Evolutionary conservation across 1,140 invertebrate species (phyloP), one percentile per base, ranked within the genome.

Genomic region (Drosophila gunungcola): DNA sequence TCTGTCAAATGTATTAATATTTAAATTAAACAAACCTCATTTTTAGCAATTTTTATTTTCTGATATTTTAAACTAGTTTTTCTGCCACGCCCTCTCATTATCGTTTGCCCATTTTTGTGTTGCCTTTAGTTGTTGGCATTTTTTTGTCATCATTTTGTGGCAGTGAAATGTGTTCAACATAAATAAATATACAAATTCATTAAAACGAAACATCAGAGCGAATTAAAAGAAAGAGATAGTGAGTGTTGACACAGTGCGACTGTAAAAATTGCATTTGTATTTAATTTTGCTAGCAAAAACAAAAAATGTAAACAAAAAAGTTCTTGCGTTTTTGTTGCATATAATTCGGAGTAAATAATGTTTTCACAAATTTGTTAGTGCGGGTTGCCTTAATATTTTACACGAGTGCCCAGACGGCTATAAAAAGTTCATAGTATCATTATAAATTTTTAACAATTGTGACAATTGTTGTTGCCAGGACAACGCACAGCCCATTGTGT

Each of bases 361-460:
- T 41, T 58, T 64, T 57, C 32, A 12, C 41, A 38, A 63, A 68
- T 63, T 79, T 81, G 78, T 72, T 58, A 36, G 36, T 61, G 68
- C 60, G 27, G 21, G 63, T 43, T 52, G 21, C 49, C 83, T 86
- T 76, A 79, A 86, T 86, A 86, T 79, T 86, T 86, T 76, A 86
- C 82, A 72, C 67, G n/a, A 70, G 67, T 75, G 69, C 55, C 64
- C 76, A 75, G 67, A 57, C 75, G 63, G 65, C 64, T 68, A 75
- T 88, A 83, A 79, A 86, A 86, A 73, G 39, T 13, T 36, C 55
- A 53, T 57, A 83, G 74, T 89, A 83, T 88, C 81, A 88, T 89
- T 89, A 89, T 88, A 88, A 83, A 88, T 88, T 83, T 88, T 88
- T 88, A 88, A 88, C 83, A 89, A 88, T 88, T 88, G 84, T 88